Evolutionary conservation across 2,113 vertebrate genomes (phyloP), one percentile per base, ranked within the genome.

Genomic region (Calonectris borealis): DNA sequence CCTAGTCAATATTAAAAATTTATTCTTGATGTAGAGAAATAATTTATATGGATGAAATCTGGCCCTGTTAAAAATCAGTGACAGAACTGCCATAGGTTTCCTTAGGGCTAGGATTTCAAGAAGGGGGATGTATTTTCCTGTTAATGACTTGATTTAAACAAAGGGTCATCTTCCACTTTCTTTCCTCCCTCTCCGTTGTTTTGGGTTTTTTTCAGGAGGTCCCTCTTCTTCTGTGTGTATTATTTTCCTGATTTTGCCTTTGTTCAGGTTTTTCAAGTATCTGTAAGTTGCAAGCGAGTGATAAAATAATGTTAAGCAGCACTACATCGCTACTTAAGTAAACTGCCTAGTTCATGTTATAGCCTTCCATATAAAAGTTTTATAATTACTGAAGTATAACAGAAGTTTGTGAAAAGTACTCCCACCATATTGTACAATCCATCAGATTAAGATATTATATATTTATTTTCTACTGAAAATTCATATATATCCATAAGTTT

Each of bases 121-220:
- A 49, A 51, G 15, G 11, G 3, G 11, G 4, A 40, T 60, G 7
- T 25, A 66, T 64, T 83, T 58, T 29, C 24, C 21, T 40, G 36
- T 48, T 10, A 29, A 9, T 46, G 1, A 64, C 9, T 57, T 73
- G 9, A 8, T 75, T 90, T 62, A 40, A 86, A 54, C 9, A 36
- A 5, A 83, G 58, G 7, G 17, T 46, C 9, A 16, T 68, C 46
- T 57, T 83, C 34, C 22, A 66, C 29, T 64, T 85, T 52, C 31
- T 70, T 44, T 69, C 25, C 25, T 76, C 9, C 1, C 10, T 38
- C 36, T 75, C 7, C 4, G 0, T 46, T 2, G 1, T 19, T 64
- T 52, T 17, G 44, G 42, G 42, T 29, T 42, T 51, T 20, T 32
- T 13, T 19, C 4, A 52, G 40, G 17, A 46, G 2, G 12, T 18